Percentiles rank a stretch among this genome's conserved stretches.
Conservation (phyloP, 2,797 vertebrate species). For the Gobionotothen gibberifrons region DNA sequence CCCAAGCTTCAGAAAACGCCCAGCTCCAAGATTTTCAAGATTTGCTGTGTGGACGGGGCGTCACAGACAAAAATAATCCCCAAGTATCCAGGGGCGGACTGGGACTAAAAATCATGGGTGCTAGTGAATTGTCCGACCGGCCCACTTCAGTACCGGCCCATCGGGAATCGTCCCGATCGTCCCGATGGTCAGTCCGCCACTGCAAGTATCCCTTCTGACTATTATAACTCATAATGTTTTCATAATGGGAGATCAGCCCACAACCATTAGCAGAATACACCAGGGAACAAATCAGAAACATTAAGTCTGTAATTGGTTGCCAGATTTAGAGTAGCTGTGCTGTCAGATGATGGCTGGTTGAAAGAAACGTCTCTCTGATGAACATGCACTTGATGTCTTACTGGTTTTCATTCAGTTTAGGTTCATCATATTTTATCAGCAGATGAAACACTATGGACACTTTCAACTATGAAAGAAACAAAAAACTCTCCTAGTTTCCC, state of each 20-base stretch:
- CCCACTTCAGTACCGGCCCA: no score
- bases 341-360: no score
- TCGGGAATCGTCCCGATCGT: no score
- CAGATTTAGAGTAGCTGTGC: neutral
- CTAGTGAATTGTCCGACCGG: no score
- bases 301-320: neutral
- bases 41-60: no score
- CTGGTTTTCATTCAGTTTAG: neutral
- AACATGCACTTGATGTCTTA: neutral
- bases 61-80: neutral
- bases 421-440: constrained; percentile 27
- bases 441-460: constrained; percentile 25
- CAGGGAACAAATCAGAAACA: neutral
- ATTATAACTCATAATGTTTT: neutral
- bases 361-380: no score
- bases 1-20: no score
- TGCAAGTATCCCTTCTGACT: neutral
- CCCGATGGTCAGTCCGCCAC: no score
- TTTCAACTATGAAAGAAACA: neutral
- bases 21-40: no score
- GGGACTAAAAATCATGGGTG: no score
- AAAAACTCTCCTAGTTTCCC: no score
- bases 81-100: neutral
- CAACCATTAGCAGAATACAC: neutral
- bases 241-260: neutral